Evolutionary conservation across 2,888 invertebrate genomes (phyloP).

Genomic region (Azorinus chamasolen): DNA sequence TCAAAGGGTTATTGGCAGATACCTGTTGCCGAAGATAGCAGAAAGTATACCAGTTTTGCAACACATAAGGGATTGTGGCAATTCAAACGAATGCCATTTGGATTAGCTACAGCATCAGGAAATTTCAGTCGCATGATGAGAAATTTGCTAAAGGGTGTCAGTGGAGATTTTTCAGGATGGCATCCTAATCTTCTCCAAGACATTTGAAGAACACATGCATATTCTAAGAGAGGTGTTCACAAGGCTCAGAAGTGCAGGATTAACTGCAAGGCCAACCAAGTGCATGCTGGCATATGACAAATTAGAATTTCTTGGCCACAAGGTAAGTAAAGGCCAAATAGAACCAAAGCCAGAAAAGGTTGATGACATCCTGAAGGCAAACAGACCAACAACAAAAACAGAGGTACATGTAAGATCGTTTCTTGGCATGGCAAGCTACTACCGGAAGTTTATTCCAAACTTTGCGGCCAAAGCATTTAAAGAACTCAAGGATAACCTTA

Average conservation of each 20-base stretch:
- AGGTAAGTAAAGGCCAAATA: conserved; percentile 23
- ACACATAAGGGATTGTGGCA: conserved; percentile 47
- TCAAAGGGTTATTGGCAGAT: conserved; percentile 68
- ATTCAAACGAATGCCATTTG: conserved; percentile 47
- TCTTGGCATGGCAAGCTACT: conserved; percentile 42
- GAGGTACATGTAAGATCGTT: conserved; percentile 30
- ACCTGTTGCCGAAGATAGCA: conserved; percentile 30
- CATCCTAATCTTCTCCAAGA: conserved; percentile 37
- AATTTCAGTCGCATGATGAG: conserved; percentile 49
- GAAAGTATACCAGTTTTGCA: conserved; percentile 49
- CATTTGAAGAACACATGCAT: conserved; percentile 53
- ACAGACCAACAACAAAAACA: conserved; percentile 21
- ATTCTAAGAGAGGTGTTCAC: conserved; percentile 38
- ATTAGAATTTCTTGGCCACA: conserved; percentile 34
- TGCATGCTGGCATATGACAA: conserved; percentile 16
- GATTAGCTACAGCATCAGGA: conserved; percentile 43
- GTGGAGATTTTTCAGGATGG: conserved; percentile 53
- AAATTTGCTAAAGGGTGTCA: conserved; percentile 37
- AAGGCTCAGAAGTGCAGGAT: conserved; percentile 26
- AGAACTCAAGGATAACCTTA: too few species aligned
- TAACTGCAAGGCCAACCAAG: conserved; percentile 56
- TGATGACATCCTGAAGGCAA: conserved; percentile 10
- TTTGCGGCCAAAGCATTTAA: conserved; percentile 54
- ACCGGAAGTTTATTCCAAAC: conserved; percentile 50
- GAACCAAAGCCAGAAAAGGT: conserved; percentile 19